Conservation (phyloP, 2,888 invertebrate species). For the Prosopocoilus inquinatus region DNA sequence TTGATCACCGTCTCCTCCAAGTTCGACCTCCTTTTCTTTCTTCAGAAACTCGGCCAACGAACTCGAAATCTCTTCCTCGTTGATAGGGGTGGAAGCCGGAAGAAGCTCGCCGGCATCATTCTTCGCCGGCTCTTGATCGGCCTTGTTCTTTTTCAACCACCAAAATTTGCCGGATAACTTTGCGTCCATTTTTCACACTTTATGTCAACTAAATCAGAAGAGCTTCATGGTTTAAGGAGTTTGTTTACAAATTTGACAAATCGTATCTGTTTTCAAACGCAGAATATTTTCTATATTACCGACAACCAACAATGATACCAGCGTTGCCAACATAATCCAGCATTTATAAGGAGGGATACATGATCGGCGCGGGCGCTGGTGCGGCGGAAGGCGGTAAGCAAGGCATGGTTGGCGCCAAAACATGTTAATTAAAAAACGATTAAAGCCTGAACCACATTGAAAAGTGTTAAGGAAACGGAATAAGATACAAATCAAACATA, state of each 20-base stretch:
- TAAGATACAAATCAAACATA: too few species aligned
- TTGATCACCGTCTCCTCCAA: conserved; percentile 30
- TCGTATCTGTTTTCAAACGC: not conserved
- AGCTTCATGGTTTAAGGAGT: conserved; percentile 8
- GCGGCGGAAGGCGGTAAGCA: too few species aligned
- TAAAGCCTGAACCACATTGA: too few species aligned
- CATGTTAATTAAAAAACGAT: too few species aligned
- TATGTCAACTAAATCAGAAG: not conserved
- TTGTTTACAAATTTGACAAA: conserved; percentile 16
- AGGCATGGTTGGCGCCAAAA: too few species aligned
- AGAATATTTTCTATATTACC: too few species aligned
- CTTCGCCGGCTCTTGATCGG: conserved; percentile 20
- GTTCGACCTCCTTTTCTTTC: conserved; percentile 39
- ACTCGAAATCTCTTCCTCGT: conserved; percentile 36
- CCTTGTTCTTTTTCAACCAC: conserved; percentile 44
- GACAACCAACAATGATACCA: too few species aligned
- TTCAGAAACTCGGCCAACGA: conserved; percentile 46
- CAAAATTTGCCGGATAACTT: conserved; percentile 28
- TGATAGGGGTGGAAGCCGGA: conserved; percentile 15
- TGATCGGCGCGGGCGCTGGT: too few species aligned
- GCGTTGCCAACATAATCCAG: too few species aligned
- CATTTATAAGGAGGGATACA: too few species aligned
- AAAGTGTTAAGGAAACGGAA: too few species aligned
- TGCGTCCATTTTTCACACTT: conserved; percentile 6
- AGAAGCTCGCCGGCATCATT: conserved; percentile 19